Evolutionary conservation across 1,140 invertebrate genomes (phyloP), one percentile per base, ranked within the genome.

Genomic region (Euborellia annulipes): DNA sequence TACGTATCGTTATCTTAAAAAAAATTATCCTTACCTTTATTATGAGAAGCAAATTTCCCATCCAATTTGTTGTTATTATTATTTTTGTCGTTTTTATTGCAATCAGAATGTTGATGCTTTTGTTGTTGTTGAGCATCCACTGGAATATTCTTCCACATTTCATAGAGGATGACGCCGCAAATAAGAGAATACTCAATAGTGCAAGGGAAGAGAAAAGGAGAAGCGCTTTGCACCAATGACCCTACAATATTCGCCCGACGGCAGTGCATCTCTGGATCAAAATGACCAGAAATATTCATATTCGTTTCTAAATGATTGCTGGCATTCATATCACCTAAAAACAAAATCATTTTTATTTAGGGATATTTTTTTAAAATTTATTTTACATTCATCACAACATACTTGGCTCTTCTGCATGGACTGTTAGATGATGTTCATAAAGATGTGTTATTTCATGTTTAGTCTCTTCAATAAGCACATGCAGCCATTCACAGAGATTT

Each of bases 181-280:
- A 82, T 69, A n/a, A 82, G 65, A 50, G 74, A 77, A 61, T 80
- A 81, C 55, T 81, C 77, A 36, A 82, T 77, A n/a, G 75, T 76
- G 56, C 78, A 80, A 2, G 78, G 76, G 53, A 78, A 75, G 36
- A 82, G 62, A 58, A 78, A 80, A 2, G 77, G 76, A 36, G 74
- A 73, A 1, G 73, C 71, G 45, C 69, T 68, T 52, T 73, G 64
- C 9, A 80, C 72, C 20, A 82, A 56, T 13, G 71, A 68, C 2
- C 70, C 69, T 51, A 79, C 74, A 50, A 78, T 71, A 51, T 75
- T 65, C 3, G 67, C 46, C 56, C 64, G 52, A 56, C 67, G 13
- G 30, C 46, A 47, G n/a, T 27, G 20, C 23, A 27, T 27, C 4
- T 27, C 23, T 27, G n/a, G n/a, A n/a, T n/a, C n/a, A n/a, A n/a